A percentile compares a stretch with the other conserved stretches of the same genome.
phyloP scores from a whole-genome alignment of 2,113 vertebrate species.

The Canis aureus region DNA sequence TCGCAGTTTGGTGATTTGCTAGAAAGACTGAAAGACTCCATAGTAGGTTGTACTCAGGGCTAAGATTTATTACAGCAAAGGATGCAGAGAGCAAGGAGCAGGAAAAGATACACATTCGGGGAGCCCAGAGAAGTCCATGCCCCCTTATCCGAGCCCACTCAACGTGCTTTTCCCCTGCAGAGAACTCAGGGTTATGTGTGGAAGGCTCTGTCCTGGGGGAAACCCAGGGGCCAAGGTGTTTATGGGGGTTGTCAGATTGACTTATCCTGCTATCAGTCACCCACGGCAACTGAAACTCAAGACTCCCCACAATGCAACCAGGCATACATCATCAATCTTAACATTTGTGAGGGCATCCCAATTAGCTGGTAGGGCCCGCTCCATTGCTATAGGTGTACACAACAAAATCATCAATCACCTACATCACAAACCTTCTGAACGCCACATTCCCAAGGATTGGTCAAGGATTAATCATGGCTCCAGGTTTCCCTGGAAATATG shows the following conservation, averaged over 20 bases:
- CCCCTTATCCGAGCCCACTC: not conserved
- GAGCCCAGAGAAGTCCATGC: not conserved
- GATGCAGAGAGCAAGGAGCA: not conserved
- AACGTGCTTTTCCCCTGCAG: not conserved
- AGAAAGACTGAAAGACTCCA: not conserved
- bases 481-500: not conserved
- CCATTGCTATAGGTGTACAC: not conserved
- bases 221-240: not conserved
- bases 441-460: not conserved
- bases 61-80: not conserved
- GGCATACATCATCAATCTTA: accelerated
- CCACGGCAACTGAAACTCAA: not conserved
- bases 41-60: not conserved
- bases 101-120: accelerated
- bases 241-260: not conserved
- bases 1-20: not conserved
- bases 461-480: not conserved
- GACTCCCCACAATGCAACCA: too few species aligned
- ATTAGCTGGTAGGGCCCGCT: accelerated
- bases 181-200: not conserved
- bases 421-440: not conserved
- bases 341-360: accelerated
- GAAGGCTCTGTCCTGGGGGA: not conserved
- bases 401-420: not conserved
- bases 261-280: not conserved